Base-by-base conservation (phyloP, 1,140 invertebrate genomes). In the Bombus balteatus region DNA sequence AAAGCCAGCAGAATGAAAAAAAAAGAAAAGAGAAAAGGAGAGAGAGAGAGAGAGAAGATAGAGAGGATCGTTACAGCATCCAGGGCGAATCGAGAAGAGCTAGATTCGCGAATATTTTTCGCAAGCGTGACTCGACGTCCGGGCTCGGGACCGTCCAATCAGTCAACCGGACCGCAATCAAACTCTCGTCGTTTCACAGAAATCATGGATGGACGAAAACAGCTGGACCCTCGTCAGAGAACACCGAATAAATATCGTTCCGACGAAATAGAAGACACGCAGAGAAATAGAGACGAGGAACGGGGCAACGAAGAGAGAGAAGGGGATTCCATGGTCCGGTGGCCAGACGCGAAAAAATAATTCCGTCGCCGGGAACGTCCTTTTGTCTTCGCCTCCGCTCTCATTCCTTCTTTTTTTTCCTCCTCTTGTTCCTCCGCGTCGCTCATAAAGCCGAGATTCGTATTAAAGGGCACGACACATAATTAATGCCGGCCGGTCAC, bases 401-500 rank as follows among this genome's bases (percentile, higher is more conserved):
- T 53, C 39, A 1, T 47, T 47, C 32, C 32, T 22, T 37, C 47
- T 72, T 32, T 32, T 59, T 15, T 15, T 65, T 15, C 18, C 10
- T 59, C 59, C 28, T 39, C 53, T 47, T 79, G 34, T 47, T 80
- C 43, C 28, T 72, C 32, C 73, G 34, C 80, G 62, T 47, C 34
- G 53, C 71, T 81, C 83, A 73, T 81, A 88, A 90, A 88, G 79
- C 68, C 81, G 84, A 80, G 81, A 87, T 88, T 86, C 87, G 77
- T 87, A 91, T 91, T 90, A 90, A 91, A 91, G 73, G 81, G 77
- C 81, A 90, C 74, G 89, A 73, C 71, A 78, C 62, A 75, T 90
- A 90, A 91, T 91, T 91, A 90, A 88, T 91, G 89, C 70, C 76
- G 37, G 68, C 65, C 76, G 32, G 89, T 91, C 89, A 91, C 89